Evolutionary conservation across 2,888 invertebrate genomes (phyloP), one percentile per base, ranked within the genome.

Genomic region (Polia nebulosa): DNA sequence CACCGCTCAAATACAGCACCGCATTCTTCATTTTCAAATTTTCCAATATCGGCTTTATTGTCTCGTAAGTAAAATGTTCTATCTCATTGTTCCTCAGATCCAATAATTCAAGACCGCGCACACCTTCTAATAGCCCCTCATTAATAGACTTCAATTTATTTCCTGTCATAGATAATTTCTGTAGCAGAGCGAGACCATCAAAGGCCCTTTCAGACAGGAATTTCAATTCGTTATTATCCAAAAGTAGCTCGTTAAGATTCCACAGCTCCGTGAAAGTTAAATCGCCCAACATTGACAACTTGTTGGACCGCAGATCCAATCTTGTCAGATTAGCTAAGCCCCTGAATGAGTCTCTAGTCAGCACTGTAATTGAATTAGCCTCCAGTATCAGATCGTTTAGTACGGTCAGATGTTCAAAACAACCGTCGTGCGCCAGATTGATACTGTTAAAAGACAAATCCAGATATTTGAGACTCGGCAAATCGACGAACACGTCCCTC

Each of bases 391-490:
- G 94, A 85, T 97, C 97, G 74, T 97, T 96, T 67, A 99, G 96
- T 79, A 97, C 96, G 22, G 96, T 96, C 88, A 98, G 93, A 87
- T 97, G 97, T 85, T 96, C 96, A 89, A 98, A 98, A 73, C 99
- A 97, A 81, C 97, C 97, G 79, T 98, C 98, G 86, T 99, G 99
- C 52, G 98, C 96, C 58, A 97, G 96, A 87, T 97, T 97, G 80
- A 99, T 96, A 87, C 97, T 97, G 94, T 99, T 99, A 89, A 97
- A 97, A 88, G 98, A 98, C 80, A 99, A 96, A 88, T 97, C 97
- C 74, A 99, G 96, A 80, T 97, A 97, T 87, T 96, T 96, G 84
- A 98, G 94, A 71, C 96, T 96, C 3, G 98, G 98, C 76, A 98
- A 92, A 91, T 97, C 97, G 55, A 97, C 96, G 89, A 98, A 98